Percentiles rank a stretch among this genome's conserved stretches.
Evolutionary conservation across 1,140 invertebrate species (phyloP).

Genomic region (Radopholus similis): DNA sequence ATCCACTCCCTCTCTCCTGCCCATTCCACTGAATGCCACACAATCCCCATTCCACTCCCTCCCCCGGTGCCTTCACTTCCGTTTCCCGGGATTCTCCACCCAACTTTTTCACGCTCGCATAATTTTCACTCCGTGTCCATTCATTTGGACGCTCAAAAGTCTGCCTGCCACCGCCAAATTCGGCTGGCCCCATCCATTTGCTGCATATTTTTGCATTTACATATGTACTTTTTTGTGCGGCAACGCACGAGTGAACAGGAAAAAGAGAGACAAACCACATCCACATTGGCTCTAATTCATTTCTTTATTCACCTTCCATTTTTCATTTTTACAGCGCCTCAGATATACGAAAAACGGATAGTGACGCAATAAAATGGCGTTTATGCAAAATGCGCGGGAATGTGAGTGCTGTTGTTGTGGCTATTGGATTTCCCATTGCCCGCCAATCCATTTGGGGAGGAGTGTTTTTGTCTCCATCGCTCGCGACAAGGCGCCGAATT

Average conservation of each 20-base stretch:
- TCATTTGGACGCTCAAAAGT: no score
- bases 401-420: neutral
- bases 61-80: neutral
- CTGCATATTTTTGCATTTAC: no score
- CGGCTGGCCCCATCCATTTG: no score
- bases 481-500: conserved; percentile 4
- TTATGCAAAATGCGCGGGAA: neutral
- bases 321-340: neutral
- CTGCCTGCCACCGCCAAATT: no score
- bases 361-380: no score
- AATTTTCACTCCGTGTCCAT: conserved; percentile 2
- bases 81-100: neutral
- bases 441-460: neutral
- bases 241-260: no score
- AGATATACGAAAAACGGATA: no score
- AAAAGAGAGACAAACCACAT: no score
- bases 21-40: no score
- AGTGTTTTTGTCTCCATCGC: conserved; percentile 4
- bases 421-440: neutral
- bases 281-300: no score
- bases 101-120: conserved; percentile 5
- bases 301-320: no score
- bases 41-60: neutral
- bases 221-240: no score
- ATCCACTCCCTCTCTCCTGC: neutral